phyloP scores from a whole-genome alignment of 2,797 vertebrate genomes.

The Thunnus albacares region DNA sequence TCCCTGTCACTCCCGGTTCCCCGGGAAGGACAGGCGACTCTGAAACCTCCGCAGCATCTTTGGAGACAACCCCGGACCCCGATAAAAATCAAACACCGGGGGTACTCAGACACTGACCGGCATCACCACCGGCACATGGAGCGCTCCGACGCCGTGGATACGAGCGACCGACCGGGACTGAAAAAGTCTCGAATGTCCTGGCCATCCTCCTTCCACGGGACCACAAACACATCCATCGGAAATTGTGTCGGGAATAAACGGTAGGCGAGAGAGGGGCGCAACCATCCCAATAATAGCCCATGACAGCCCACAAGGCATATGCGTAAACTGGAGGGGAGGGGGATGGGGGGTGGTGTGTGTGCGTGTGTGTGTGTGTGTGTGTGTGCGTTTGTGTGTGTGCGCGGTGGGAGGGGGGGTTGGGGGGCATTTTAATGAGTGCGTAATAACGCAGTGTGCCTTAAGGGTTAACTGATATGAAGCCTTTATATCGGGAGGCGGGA shows the following conservation, averaged over 20 bases:
- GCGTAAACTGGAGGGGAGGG: slow-evolving; percentile 65
- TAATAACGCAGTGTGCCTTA: slow-evolving; percentile 75
- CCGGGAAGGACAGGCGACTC: slow-evolving; percentile 92
- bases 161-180: slow-evolving; percentile 93
- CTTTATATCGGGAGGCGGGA: slow-evolving; percentile 80
- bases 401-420: background rate
- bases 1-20: slow-evolving; percentile 93
- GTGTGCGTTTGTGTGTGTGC: too few species aligned
- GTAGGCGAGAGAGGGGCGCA: slow-evolving; percentile 78
- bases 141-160: slow-evolving; percentile 95
- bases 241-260: slow-evolving; percentile 90
- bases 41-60: slow-evolving; percentile 94
- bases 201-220: slow-evolving; percentile 96
- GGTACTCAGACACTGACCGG: slow-evolving; percentile 95
- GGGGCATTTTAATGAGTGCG: slow-evolving; percentile 74
- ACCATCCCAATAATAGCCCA: slow-evolving; percentile 73
- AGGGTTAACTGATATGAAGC: slow-evolving; percentile 82
- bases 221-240: slow-evolving; percentile 87
- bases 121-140: slow-evolving; percentile 93
- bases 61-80: slow-evolving; percentile 97
- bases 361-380: too few species aligned
- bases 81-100: slow-evolving; percentile 96
- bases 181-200: slow-evolving; percentile 96
- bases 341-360: background rate
- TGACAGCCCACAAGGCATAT: slow-evolving; percentile 72